These are phyloP conservation scores for Haliclona indistincta DNA, from an alignment of 37 sponge, comb jelly and placozoan species.

Conservation along the genomic window DNA sequence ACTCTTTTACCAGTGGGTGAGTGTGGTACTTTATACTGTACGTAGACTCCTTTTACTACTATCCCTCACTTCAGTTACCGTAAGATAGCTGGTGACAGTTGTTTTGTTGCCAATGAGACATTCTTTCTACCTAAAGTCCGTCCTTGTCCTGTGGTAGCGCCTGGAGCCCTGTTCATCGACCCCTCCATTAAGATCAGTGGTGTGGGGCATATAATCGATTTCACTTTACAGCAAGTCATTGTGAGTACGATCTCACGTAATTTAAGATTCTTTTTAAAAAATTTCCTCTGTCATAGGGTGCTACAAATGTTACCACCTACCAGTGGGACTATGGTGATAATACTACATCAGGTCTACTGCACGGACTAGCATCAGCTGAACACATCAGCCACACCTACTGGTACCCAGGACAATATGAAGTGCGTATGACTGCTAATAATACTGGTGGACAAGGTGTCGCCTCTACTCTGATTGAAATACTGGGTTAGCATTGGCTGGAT, in stretches of 20 bases:
- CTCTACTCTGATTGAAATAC: background rate
- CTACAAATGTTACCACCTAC: background rate
- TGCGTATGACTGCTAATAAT: background rate
- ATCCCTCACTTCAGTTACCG: conserved; percentile 19
- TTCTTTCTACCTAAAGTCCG: conserved; percentile 4
- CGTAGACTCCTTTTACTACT: background rate
- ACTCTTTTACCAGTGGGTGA: background rate
- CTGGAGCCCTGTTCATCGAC: conserved; percentile 1
- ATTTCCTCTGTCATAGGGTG: conserved; percentile 16
- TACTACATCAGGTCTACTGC: background rate
- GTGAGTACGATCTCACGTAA: background rate
- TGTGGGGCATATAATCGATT: background rate
- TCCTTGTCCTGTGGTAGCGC: conserved; percentile 16
- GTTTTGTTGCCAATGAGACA: conserved; percentile 21
- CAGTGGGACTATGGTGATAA: conserved; percentile 35
- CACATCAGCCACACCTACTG: background rate
- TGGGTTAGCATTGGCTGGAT: background rate
- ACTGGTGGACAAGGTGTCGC: background rate
- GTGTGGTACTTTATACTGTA: background rate
- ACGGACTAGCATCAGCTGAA: background rate
- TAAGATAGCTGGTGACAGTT: conserved; percentile 44
- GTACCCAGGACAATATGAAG: background rate
- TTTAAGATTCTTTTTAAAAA: background rate
- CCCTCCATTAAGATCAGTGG: no score
- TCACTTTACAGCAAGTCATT: conserved; percentile 8